Percentiles rank a stretch among this genome's conserved stretches.
These are phyloP conservation scores for Dolichoris vasculosae DNA, from an alignment of 1,140 invertebrate species.

Conservation along the genomic window DNA sequence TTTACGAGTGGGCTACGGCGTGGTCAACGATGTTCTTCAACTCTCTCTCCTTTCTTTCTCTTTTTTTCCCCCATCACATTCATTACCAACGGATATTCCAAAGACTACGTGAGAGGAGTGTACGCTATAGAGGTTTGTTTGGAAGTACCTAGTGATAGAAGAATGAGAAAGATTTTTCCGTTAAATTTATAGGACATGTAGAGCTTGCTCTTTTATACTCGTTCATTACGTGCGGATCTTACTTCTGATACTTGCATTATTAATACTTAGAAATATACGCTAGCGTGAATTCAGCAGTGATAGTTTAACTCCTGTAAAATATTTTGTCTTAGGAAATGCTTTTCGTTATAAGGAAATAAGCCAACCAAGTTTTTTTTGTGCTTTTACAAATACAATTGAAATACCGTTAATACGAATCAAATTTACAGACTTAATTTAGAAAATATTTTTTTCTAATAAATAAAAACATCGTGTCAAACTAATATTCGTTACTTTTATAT, in stretches of 20 bases:
- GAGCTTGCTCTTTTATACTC: not conserved
- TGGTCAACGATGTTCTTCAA: slow-evolving; percentile 8
- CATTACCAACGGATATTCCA: not conserved
- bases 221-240: not conserved
- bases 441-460: not conserved
- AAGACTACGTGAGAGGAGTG: not conserved
- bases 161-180: not conserved
- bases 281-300: not conserved
- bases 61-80: too few relatives aligned
- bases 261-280: not conserved
- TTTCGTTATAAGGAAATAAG: not conserved
- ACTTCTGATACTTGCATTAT: not conserved
- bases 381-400: not conserved
- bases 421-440: too few relatives aligned
- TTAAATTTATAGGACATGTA: slow-evolving; percentile 4
- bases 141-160: not conserved
- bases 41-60: too few relatives aligned
- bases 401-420: not conserved
- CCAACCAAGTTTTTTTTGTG: not conserved
- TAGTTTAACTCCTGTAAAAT: not conserved
- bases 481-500: not conserved
- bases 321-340: not conserved
- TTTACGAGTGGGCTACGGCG: slow-evolving; percentile 31
- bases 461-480: not conserved
- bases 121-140: not conserved